Evolutionary conservation across 1,140 invertebrate species (phyloP).

Genomic region (Chlorops oryzae): DNA sequence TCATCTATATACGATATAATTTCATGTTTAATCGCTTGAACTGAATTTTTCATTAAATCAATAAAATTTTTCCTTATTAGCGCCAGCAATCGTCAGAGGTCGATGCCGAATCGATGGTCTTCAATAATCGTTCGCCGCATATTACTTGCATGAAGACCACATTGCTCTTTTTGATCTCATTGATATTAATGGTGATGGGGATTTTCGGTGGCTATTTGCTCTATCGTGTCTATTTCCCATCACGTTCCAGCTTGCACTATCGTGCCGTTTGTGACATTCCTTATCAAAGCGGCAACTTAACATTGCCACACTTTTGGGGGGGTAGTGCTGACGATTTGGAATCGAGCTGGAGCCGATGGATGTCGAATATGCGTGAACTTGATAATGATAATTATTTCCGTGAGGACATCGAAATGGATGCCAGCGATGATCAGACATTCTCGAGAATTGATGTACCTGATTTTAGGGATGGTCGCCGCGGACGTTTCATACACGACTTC

Average conservation of each 20-base stretch:
- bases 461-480: conserved; percentile 67
- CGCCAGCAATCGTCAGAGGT: too few species aligned
- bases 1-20: too few species aligned
- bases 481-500: conserved; percentile 86
- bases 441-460: conserved; percentile 76
- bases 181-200: conserved; percentile 67
- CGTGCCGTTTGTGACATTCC: conserved; percentile 65
- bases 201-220: conserved; percentile 70
- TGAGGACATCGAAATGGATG: conserved; percentile 71
- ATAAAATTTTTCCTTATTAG: too few species aligned
- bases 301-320: conserved; percentile 38
- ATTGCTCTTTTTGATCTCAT: conserved; percentile 64
- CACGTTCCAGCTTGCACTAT: conserved; percentile 56
- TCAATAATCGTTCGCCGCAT: conserved; percentile 51
- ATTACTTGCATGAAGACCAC: conserved; percentile 57
- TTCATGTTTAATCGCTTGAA: too few species aligned
- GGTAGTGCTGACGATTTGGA: conserved; percentile 33
- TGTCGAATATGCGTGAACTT: conserved; percentile 23
- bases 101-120: conserved; percentile 47
- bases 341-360: conserved; percentile 33
- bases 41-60: too few species aligned
- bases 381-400: conserved; percentile 56
- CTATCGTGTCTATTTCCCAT: conserved; percentile 66
- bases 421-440: conserved; percentile 58
- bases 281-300: conserved; percentile 48